These are phyloP conservation scores for Drosophila acutilabella DNA, from an alignment of 2,888 invertebrate genomes.

Conservation along the genomic window DNA sequence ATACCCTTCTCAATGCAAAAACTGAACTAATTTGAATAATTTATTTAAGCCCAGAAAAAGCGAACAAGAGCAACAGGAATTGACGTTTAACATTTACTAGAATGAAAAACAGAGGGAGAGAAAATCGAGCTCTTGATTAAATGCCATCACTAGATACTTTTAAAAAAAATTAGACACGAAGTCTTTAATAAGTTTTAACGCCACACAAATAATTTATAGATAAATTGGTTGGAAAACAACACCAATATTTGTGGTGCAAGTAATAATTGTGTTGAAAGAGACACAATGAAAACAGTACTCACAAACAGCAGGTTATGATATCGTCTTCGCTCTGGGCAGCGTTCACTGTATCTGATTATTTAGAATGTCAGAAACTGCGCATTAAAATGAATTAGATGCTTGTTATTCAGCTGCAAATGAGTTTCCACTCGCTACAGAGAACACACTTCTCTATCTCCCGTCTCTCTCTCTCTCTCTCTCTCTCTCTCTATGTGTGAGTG, in stretches of 20 bases:
- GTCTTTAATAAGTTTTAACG: no score
- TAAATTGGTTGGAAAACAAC: no score
- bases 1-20: constrained; percentile 63
- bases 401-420: constrained; percentile 11
- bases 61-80: constrained; percentile 10
- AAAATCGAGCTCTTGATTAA: background rate
- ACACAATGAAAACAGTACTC: no score
- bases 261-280: no score
- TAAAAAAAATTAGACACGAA: background rate
- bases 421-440: background rate
- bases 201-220: no score
- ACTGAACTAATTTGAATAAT: constrained; percentile 68
- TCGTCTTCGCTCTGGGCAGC: background rate
- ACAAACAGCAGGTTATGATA: background rate
- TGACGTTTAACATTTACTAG: constrained; percentile 42
- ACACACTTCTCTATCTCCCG: no score
- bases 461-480: background rate
- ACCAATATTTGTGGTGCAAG: no score
- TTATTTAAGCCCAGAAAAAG: constrained; percentile 39
- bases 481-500: background rate
- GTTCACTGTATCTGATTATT: background rate
- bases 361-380: constrained; percentile 1
- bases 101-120: constrained; percentile 26
- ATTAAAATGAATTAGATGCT: constrained; percentile 4
- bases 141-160: background rate